Conservation (phyloP, 2,797 vertebrate species). For the Dryobates pubescens region DNA sequence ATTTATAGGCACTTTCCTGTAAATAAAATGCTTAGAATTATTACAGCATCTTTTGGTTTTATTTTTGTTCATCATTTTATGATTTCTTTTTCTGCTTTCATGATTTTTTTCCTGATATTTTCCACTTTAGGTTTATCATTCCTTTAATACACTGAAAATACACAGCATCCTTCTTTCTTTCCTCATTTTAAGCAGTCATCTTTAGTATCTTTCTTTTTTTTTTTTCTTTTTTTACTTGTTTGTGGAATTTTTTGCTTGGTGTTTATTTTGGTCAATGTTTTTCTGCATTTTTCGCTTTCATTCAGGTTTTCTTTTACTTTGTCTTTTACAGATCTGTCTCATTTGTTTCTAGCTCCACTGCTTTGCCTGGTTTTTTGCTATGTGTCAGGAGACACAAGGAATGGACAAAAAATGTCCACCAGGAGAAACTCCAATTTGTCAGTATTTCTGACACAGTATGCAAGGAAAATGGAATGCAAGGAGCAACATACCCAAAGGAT, state of each 20-base stretch:
- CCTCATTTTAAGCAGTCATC: not conserved
- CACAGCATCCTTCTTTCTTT: not conserved
- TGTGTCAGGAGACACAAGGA: not conserved
- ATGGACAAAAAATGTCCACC: not conserved
- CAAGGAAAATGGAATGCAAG: not conserved
- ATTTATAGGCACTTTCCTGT: constrained; percentile 18
- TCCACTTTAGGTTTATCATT: not conserved
- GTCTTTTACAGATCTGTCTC: not conserved
- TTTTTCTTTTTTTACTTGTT: not conserved
- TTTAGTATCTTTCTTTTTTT: not conserved
- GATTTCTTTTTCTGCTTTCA: not conserved
- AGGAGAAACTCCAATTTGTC: not conserved
- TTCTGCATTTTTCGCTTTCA: not conserved
- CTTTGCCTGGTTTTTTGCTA: not conserved
- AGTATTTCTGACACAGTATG: not conserved
- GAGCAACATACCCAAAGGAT: not conserved
- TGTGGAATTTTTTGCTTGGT: not conserved
- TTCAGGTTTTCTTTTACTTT: not conserved
- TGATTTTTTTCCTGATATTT: not conserved
- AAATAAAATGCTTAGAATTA: constrained; percentile 32
- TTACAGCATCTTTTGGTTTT: not conserved
- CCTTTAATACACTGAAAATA: not conserved
- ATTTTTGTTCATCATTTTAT: constrained; percentile 13
- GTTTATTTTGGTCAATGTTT: not conserved
- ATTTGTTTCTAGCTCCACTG: not conserved